These are phyloP conservation scores for Neogobius melanostomus DNA, from an alignment of 2,113 vertebrate species.

Conservation along the genomic window DNA sequence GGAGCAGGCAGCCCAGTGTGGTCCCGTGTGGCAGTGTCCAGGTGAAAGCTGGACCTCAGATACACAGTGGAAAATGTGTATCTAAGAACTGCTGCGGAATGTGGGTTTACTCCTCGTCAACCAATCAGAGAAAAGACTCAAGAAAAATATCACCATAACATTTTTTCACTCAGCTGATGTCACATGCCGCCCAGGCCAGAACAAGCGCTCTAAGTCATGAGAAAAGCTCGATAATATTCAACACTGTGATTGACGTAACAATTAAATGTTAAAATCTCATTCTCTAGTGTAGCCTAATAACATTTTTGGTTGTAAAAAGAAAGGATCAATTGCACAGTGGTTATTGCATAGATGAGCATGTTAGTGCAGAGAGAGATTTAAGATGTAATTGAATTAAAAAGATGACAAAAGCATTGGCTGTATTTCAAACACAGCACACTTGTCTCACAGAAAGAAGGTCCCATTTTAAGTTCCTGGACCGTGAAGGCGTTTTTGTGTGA, in stretches of 20 bases:
- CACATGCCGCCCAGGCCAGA: constrained; percentile 39
- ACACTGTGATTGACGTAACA: not conserved
- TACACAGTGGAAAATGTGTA: constrained; percentile 45
- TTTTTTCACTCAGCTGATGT: constrained; percentile 45
- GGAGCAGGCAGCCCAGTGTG: constrained; percentile 11
- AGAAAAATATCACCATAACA: constrained; percentile 56
- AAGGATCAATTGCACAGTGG: not conserved
- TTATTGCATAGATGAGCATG: not conserved
- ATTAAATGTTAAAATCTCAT: not conserved
- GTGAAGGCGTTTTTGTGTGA: no score
- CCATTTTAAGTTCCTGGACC: no score
- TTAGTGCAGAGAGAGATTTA: not conserved
- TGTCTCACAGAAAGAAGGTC: no score
- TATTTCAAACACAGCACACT: no score
- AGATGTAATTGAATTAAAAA: no score
- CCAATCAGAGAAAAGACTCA: constrained; percentile 65
- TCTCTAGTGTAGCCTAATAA: not conserved
- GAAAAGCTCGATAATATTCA: not conserved
- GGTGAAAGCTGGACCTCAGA: constrained; percentile 48
- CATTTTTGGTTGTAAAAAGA: not conserved
- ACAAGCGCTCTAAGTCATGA: constrained; percentile 37
- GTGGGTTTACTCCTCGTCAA: constrained; percentile 54
- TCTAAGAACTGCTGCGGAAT: constrained; percentile 51
- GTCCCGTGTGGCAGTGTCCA: constrained; percentile 20
- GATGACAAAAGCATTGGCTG: no score